Evolutionary conservation across 2,113 vertebrate species (phyloP), one percentile per base, ranked within the genome.

Genomic region (Cairina moschata): DNA sequence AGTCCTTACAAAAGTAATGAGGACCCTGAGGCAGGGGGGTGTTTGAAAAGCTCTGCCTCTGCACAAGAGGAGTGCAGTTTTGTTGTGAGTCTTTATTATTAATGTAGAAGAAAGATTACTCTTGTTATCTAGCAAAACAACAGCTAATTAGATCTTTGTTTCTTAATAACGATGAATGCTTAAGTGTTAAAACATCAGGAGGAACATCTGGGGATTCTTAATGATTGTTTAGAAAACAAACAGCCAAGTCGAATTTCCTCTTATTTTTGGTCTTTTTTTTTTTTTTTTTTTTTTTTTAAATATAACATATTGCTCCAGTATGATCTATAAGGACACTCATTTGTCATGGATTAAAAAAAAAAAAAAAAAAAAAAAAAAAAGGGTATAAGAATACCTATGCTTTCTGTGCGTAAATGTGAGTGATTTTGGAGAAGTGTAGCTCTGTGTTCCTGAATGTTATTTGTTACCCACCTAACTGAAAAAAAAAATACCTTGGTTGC

Each of bases 91-190:
- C 90, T 95, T 90, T 80, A 62, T 59, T 86, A 77, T 56, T 77
- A 54, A 28, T 21, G 14, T 38, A 34, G 60, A 31, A 75, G 60
- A 77, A 87, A 83, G 31, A 86, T 91, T 93, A 22, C 44, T 17
- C 48, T 86, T 93, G 60, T 14, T 82, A 55, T 54, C n/a, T 69
- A 73, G 80, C 25, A 86, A 94, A 95, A 32, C 75, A 91, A 52
- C 63, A 75, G 52, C 59, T 95, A 93, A 94, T 95, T 76, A 90
- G 32, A 68, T 77, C 21, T 71, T 55, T 83, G 34, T 29, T 82
- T 93, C 77, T 83, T 86, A 92, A 68, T 78, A 77, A 82, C 0
- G 3, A 58, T 80, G 71, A 15, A 90, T 90, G 32, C 67, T 83
- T 40, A 89, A 71, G 31, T 50, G 31, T 86, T 78, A 58, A 52